Percentiles rank a stretch among this genome's conserved stretches.
phyloP scores from a whole-genome alignment of 2,797 vertebrate species.

The Aeoliscus strigatus region DNA sequence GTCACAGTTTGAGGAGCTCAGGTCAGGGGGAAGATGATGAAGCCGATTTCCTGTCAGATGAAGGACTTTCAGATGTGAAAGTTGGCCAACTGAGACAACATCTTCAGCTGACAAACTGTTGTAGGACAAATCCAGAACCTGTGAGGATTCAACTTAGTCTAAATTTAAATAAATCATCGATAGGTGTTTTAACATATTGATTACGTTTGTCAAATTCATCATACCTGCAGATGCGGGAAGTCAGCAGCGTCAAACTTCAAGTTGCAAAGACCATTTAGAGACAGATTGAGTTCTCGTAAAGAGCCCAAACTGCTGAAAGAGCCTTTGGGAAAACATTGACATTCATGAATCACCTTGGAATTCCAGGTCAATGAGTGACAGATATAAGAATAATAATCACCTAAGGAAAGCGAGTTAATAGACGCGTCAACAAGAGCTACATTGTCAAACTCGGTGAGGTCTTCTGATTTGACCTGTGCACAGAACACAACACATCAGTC shows the following conservation, averaged over 20 bases:
- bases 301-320: constrained; percentile 75
- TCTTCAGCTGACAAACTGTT: constrained; percentile 74
- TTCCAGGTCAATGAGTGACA: neutral
- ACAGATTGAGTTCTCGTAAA: constrained; percentile 79
- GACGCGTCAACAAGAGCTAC: constrained; percentile 68
- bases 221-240: constrained; percentile 81
- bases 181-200: too few relatives aligned
- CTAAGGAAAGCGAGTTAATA: constrained; percentile 66
- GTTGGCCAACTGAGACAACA: constrained; percentile 65
- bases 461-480: constrained; percentile 61
- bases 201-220: constrained; percentile 18
- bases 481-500: neutral
- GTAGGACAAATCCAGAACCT: constrained; percentile 87
- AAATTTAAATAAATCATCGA: neutral
- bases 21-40: constrained; percentile 69
- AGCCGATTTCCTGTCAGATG: constrained; percentile 81
- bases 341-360: neutral
- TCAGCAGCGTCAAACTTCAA: constrained; percentile 68
- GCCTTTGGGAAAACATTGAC: constrained; percentile 54
- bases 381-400: constrained; percentile 39
- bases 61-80: constrained; percentile 78
- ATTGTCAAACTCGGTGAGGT: constrained; percentile 63
- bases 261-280: constrained; percentile 74
- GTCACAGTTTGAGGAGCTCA: constrained; percentile 43
- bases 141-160: constrained; percentile 16